phyloP scores from a whole-genome alignment of 2,797 vertebrate species.

The Erethizon dorsatum region DNA sequence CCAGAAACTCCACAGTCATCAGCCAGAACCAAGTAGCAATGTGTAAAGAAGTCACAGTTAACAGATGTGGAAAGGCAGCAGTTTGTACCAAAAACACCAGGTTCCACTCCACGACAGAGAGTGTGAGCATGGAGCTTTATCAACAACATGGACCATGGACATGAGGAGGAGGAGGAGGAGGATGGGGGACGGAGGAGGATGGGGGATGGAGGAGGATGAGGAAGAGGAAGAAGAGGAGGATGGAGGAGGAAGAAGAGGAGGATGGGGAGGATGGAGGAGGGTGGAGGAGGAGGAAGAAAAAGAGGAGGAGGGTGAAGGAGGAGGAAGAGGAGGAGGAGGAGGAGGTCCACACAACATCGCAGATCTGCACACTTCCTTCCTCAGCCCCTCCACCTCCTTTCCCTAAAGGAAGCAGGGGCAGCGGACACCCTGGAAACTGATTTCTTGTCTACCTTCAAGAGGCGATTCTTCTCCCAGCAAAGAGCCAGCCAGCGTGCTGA shows the following conservation, averaged over 20 bases:
- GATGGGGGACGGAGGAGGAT: background rate
- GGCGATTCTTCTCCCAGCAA: background rate
- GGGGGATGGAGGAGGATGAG: no score
- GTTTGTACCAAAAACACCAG: background rate
- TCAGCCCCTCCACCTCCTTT: background rate
- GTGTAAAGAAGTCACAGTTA: accelerated
- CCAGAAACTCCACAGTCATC: background rate
- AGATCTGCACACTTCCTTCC: background rate
- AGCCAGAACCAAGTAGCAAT: background rate
- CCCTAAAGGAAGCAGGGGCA: background rate
- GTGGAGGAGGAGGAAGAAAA: no score
- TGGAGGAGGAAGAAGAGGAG: background rate
- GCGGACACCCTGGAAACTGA: background rate
- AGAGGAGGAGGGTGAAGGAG: background rate
- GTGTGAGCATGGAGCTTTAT: background rate
- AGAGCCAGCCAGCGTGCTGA: background rate
- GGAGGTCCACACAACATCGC: no score
- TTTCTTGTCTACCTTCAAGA: background rate
- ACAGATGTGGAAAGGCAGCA: no score
- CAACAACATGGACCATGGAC: background rate
- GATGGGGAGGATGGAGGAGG: no score
- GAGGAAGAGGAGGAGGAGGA: background rate
- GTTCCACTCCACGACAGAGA: background rate
- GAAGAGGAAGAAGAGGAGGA: background rate
- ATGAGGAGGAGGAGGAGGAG: background rate